Conservation (phyloP, 2,797 vertebrate species). For the Mormyrus hasselquistii region DNA sequence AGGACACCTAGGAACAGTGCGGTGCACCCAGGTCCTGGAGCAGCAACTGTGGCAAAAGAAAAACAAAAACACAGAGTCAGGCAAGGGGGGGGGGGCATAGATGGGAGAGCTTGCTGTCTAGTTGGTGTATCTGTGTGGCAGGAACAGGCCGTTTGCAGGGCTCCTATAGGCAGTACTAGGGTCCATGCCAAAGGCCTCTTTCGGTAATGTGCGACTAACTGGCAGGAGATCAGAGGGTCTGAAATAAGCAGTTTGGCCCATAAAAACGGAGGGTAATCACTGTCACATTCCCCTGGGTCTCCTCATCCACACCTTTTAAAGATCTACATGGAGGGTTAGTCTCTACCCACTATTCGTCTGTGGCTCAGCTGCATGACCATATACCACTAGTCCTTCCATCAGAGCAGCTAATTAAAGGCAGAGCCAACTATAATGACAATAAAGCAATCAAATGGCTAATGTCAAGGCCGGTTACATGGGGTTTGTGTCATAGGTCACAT, state of each 20-base stretch:
- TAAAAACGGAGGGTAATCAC: not conserved
- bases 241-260: slow-evolving; percentile 2
- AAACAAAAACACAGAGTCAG: not conserved
- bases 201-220: not conserved
- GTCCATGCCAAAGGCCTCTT: not conserved
- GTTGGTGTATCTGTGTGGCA: too few species aligned
- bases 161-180: not conserved
- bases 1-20: not conserved
- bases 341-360: not conserved
- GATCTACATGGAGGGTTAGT: not conserved
- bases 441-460: not conserved
- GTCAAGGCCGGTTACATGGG: not conserved
- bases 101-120: not conserved
- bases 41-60: not conserved
- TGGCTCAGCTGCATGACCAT: not conserved
- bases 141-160: not conserved
- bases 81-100: not conserved
- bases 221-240: not conserved
- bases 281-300: slow-evolving; percentile 1
- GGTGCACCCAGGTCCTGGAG: not conserved
- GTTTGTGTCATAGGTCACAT: not conserved
- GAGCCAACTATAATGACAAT: not conserved
- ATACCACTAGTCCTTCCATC: not conserved
- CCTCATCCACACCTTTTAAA: slow-evolving; percentile 1
- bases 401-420: not conserved